Conservation (phyloP, 1,140 invertebrate species). For the Trichomalopsis sarcophagae region DNA sequence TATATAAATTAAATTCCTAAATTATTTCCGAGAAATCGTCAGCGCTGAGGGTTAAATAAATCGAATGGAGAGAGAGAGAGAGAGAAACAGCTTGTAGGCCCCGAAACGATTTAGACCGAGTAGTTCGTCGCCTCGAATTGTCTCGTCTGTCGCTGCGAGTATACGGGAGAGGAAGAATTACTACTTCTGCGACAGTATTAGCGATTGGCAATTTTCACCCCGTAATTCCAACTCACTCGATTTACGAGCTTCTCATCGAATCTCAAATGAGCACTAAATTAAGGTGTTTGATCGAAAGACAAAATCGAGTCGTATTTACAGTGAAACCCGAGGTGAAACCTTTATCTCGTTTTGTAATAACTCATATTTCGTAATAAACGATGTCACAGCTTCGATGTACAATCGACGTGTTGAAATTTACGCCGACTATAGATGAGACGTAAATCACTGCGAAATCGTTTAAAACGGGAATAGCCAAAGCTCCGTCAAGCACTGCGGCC, state of each 20-base stretch:
- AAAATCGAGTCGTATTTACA: background rate
- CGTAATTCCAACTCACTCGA: slow-evolving; percentile 18
- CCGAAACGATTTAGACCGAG: slow-evolving; percentile 54
- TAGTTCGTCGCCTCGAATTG: slow-evolving; percentile 68
- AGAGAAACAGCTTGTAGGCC: slow-evolving; percentile 34
- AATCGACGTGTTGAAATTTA: background rate
- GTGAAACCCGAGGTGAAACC: too few relatives aligned
- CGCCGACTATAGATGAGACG: background rate
- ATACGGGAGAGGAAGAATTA: background rate
- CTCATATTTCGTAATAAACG: background rate
- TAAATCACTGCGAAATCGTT: background rate
- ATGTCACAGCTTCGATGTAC: background rate
- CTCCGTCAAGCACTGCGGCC: background rate
- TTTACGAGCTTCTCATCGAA: background rate
- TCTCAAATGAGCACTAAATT: slow-evolving; percentile 1
- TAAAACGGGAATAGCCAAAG: background rate
- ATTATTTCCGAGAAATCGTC: slow-evolving; percentile 9
- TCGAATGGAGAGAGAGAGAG: slow-evolving; percentile 36
- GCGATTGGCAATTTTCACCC: background rate
- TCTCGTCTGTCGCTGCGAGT: slow-evolving; percentile 49
- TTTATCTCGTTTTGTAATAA: background rate
- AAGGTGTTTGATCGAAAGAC: background rate
- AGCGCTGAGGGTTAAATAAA: slow-evolving; percentile 35
- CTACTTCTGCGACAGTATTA: background rate
- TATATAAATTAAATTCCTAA: too few relatives aligned